phyloP scores from a whole-genome alignment of 2,888 invertebrate genomes.

The Lasius fuliginosus region DNA sequence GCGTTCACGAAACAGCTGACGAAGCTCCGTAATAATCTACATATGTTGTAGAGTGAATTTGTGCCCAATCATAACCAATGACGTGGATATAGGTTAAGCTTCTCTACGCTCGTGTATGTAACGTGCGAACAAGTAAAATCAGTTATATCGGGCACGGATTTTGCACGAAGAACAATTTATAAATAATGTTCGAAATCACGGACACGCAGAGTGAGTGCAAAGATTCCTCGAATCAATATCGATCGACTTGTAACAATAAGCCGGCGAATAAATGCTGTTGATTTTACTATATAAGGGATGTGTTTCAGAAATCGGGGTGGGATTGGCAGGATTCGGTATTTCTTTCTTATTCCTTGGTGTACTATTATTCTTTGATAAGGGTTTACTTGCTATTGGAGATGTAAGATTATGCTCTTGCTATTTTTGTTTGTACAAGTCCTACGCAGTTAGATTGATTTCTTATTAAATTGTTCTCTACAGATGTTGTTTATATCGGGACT shows the following conservation, averaged over 20 bases:
- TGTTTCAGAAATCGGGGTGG: constrained; percentile 97
- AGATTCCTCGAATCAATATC: neutral
- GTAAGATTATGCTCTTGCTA: constrained; percentile 88
- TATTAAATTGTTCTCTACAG: constrained; percentile 87
- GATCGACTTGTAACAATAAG: neutral
- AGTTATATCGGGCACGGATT: constrained; percentile 24
- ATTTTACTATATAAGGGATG: constrained; percentile 20
- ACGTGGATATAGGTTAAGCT: constrained; percentile 83
- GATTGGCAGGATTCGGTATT: constrained; percentile 98
- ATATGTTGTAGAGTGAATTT: constrained; percentile 40
- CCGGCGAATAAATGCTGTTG: neutral
- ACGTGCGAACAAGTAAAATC: constrained; percentile 43
- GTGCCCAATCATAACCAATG: constrained; percentile 77
- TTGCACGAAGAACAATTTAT: constrained; percentile 20
- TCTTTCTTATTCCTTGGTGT: constrained; percentile 98
- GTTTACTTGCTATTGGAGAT: constrained; percentile 99
- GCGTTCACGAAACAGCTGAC: constrained; percentile 40
- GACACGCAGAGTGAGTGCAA: constrained; percentile 93
- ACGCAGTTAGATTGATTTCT: constrained; percentile 13
- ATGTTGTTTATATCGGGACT: constrained; percentile 98
- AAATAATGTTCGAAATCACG: constrained; percentile 93
- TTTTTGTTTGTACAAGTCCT: neutral
- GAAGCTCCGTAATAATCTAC: constrained; percentile 39
- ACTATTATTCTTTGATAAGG: constrained; percentile 97
- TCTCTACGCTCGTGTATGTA: constrained; percentile 32